Evolutionary conservation across 2,797 vertebrate genomes (phyloP).

Genomic region (Gymnodraco acuticeps): DNA sequence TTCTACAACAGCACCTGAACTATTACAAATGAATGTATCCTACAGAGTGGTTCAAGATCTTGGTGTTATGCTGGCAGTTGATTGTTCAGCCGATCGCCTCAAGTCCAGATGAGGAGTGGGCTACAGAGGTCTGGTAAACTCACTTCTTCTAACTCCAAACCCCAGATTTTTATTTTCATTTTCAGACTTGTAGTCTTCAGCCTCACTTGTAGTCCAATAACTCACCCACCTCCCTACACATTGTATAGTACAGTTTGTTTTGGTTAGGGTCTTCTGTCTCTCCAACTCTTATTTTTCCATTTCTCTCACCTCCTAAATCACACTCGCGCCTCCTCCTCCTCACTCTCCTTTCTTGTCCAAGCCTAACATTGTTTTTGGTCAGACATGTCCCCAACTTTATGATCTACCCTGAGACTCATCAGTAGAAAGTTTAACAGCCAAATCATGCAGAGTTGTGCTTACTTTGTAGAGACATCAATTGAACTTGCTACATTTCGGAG

Average conservation of each 20-base stretch:
- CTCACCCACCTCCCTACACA: neutral
- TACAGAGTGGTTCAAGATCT: neutral
- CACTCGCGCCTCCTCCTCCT: neutral
- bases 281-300: conserved; percentile 24
- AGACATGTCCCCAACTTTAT: conserved; percentile 41
- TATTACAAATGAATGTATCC: no score
- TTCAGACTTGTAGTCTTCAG: neutral
- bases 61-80: neutral
- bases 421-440: conserved; percentile 26
- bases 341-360: conserved; percentile 25
- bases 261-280: conserved; percentile 17
- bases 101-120: neutral
- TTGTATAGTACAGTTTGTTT: conserved; percentile 3
- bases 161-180: neutral
- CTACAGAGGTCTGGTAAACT: neutral
- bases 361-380: conserved; percentile 32
- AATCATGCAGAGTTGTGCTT: conserved; percentile 32
- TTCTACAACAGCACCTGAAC: no score
- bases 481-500: conserved; percentile 3
- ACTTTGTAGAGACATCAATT: conserved; percentile 34
- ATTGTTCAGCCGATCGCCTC: neutral
- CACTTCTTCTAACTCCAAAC: neutral
- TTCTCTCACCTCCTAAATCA: conserved; percentile 18
- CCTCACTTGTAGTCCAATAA: neutral
- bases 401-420: conserved; percentile 35